A percentile compares a stretch with the other conserved stretches of the same genome.
phyloP scores from a whole-genome alignment of 2,888 invertebrate species.

The Brassicogethes aeneus region DNA sequence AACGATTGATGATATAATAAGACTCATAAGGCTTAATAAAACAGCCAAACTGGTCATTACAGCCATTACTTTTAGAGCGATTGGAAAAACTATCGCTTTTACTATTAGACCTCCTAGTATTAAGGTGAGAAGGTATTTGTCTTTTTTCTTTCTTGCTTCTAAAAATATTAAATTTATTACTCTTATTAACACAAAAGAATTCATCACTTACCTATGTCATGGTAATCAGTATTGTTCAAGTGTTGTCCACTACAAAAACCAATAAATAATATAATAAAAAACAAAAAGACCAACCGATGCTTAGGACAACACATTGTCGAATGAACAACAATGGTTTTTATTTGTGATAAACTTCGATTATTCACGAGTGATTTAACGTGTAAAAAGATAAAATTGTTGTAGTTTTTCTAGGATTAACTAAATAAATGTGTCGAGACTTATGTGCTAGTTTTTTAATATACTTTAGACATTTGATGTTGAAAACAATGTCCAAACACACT shows the following conservation, averaged over 20 bases:
- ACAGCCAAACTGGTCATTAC: slow-evolving; percentile 54
- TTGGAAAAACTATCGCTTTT: slow-evolving; percentile 57
- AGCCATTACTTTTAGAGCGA: slow-evolving; percentile 59
- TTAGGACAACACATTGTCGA: background rate
- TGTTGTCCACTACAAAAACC: too few relatives aligned
- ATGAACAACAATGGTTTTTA: background rate
- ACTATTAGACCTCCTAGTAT: slow-evolving; percentile 55
- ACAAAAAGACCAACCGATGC: background rate
- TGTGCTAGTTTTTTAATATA: too few relatives aligned
- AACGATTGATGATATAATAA: slow-evolving; percentile 52
- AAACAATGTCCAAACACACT: too few relatives aligned
- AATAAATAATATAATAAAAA: too few relatives aligned
- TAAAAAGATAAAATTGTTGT: slow-evolving; percentile 2
- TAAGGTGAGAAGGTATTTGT: slow-evolving; percentile 52
- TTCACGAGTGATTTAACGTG: background rate
- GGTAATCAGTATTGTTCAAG: too few relatives aligned
- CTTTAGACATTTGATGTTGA: too few relatives aligned
- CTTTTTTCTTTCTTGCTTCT: slow-evolving; percentile 25
- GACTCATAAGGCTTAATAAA: slow-evolving; percentile 44
- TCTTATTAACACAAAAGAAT: slow-evolving; percentile 2
- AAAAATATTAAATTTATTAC: slow-evolving; percentile 1
- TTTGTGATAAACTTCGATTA: too few relatives aligned
- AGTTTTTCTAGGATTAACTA: background rate
- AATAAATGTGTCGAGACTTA: slow-evolving; percentile 1
- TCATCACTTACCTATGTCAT: background rate